A percentile compares a stretch with the other conserved stretches of the same genome.
phyloP scores from a whole-genome alignment of 2,797 vertebrate genomes.

The Acrossocheilus wenchowensis region DNA sequence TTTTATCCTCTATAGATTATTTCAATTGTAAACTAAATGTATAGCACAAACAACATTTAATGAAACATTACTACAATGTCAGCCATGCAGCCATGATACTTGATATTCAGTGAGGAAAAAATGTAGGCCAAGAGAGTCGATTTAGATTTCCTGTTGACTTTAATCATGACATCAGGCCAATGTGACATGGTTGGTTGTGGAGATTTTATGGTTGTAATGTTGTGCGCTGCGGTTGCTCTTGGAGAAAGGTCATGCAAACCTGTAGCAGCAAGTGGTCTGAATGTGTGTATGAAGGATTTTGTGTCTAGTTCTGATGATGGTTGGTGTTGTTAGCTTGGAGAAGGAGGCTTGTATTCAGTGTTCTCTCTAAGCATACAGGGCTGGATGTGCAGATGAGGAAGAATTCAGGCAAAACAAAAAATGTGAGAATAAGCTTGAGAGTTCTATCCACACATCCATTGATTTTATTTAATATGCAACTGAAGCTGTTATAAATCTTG shows the following conservation, averaged over 20 bases:
- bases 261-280: not conserved
- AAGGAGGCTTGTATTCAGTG: not conserved
- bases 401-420: not conserved
- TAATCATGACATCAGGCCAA: not conserved
- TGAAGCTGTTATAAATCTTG: constrained; percentile 14
- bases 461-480: not conserved
- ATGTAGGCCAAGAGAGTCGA: not conserved
- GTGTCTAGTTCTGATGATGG: not conserved
- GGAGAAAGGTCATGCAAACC: not conserved
- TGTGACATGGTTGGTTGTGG: not conserved
- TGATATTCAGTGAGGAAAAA: not conserved
- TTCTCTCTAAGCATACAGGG: not conserved
- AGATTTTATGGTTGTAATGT: constrained; percentile 12
- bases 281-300: not conserved
- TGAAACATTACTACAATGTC: not conserved
- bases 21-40: not conserved
- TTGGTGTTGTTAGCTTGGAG: not conserved
- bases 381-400: not conserved
- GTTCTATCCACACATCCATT: not conserved
- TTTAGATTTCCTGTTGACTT: constrained; percentile 16
- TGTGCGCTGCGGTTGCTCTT: not conserved
- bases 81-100: not conserved
- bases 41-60: not conserved
- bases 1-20: not conserved
- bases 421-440: not conserved